Evolutionary conservation across 1,140 invertebrate genomes (phyloP).

Genomic region (Bombus terrestris): DNA sequence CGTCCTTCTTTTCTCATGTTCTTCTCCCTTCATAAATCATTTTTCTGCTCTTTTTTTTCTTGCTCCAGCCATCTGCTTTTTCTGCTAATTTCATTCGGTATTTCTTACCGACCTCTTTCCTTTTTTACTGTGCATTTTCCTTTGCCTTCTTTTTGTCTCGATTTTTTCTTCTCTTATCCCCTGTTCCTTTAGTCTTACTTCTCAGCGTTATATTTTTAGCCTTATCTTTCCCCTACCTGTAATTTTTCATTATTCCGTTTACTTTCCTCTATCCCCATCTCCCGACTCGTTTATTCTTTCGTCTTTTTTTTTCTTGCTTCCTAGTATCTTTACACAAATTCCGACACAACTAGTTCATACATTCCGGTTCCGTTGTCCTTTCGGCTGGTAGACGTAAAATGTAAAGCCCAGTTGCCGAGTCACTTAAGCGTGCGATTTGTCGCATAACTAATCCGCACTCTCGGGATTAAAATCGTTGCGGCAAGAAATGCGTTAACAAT

Average conservation of each 20-base stretch:
- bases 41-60: background rate
- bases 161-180: background rate
- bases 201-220: background rate
- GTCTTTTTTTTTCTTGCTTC: background rate
- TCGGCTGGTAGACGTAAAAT: background rate
- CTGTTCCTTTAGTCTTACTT: background rate
- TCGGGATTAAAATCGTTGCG: constrained; percentile 17
- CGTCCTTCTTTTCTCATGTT: too few relatives aligned
- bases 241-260: constrained; percentile 1
- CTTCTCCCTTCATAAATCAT: background rate
- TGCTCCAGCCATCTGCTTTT: background rate
- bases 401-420: background rate
- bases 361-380: background rate
- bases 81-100: background rate
- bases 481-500: constrained; percentile 37
- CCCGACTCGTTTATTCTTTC: background rate
- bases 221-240: background rate
- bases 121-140: background rate
- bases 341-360: too few relatives aligned
- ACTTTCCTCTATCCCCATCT: background rate
- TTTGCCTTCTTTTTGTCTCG: background rate
- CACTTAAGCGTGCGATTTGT: constrained; percentile 23
- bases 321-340: background rate
- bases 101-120: background rate
- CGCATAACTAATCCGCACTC: constrained; percentile 1